Percentiles rank a stretch among this genome's conserved stretches.
Evolutionary conservation across 2,888 invertebrate species (phyloP).

Genomic region (Pachymerium ferrugineum): DNA sequence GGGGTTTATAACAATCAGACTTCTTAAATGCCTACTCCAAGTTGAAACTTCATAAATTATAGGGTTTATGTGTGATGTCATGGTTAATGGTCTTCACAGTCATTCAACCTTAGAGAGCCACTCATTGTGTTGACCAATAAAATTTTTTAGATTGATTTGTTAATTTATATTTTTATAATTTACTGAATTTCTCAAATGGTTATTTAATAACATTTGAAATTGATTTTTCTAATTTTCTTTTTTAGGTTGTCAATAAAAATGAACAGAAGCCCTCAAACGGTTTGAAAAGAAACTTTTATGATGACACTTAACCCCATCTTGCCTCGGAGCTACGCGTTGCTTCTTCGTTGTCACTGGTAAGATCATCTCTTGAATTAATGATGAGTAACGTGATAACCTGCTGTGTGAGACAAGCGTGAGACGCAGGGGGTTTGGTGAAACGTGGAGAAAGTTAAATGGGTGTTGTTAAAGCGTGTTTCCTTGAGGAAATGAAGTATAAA

Average conservation of each 20-base stretch:
- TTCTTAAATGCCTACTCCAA: neutral
- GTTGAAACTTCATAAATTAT: neutral
- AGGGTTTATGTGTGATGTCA: constrained; percentile 2
- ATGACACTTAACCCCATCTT: neutral
- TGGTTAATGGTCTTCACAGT: neutral
- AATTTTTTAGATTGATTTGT: too few species aligned
- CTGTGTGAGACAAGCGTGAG: neutral
- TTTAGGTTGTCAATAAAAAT: neutral
- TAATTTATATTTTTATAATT: neutral
- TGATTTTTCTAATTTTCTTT: too few species aligned
- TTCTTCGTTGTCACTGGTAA: neutral
- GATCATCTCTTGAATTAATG: constrained; percentile 2
- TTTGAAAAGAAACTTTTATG: neutral
- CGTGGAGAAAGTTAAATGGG: constrained; percentile 11
- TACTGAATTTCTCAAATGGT: too few species aligned
- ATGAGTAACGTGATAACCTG: constrained; percentile 7
- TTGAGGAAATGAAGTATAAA: neutral
- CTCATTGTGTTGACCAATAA: too few species aligned
- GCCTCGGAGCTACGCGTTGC: neutral
- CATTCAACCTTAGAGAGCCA: too few species aligned
- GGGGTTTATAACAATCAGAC: neutral
- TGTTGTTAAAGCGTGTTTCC: constrained; percentile 10
- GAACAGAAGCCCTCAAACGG: neutral
- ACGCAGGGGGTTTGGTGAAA: constrained; percentile 3
- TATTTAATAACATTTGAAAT: too few species aligned